phyloP scores from a whole-genome alignment of 2,888 invertebrate genomes.

The Diloba caeruleocephala region DNA sequence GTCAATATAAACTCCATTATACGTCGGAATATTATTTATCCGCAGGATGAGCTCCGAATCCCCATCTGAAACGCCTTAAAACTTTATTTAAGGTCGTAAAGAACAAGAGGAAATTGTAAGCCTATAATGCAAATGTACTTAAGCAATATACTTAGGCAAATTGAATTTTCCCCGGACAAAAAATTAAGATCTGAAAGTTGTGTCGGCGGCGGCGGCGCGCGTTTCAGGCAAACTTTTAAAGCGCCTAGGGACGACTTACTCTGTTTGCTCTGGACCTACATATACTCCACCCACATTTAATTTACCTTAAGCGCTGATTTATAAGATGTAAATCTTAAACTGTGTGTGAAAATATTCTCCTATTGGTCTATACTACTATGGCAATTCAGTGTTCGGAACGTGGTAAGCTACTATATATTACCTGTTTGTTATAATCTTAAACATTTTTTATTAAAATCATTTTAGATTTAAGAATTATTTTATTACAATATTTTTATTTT shows the following conservation, averaged over 20 bases:
- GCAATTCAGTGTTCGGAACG: too few species aligned
- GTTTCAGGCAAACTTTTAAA: slow-evolving; percentile 34
- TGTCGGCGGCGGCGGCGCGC: slow-evolving; percentile 11
- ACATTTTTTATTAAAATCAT: too few species aligned
- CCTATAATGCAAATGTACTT: slow-evolving; percentile 67
- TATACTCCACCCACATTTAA: slow-evolving; percentile 4
- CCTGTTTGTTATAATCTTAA: too few species aligned
- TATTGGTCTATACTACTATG: too few species aligned
- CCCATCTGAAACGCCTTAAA: slow-evolving; percentile 45
- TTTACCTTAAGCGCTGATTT: slow-evolving; percentile 28
- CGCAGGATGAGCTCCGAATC: slow-evolving; percentile 41
- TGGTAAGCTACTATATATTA: too few species aligned
- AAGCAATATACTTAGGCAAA: slow-evolving; percentile 67
- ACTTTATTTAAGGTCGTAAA: slow-evolving; percentile 63
- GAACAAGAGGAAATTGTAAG: slow-evolving; percentile 65
- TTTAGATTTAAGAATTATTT: too few species aligned
- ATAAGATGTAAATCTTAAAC: slow-evolving; percentile 4
- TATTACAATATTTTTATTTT: too few species aligned
- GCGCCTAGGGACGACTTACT: slow-evolving; percentile 20
- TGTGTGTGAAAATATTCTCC: neutral
- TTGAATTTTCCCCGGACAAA: slow-evolving; percentile 60
- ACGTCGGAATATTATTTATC: slow-evolving; percentile 57
- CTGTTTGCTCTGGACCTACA: slow-evolving; percentile 16
- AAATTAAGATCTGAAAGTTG: slow-evolving; percentile 51
- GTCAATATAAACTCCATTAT: slow-evolving; percentile 58